phyloP scores from a whole-genome alignment of 2,113 vertebrate species.

The Suricata suricatta region DNA sequence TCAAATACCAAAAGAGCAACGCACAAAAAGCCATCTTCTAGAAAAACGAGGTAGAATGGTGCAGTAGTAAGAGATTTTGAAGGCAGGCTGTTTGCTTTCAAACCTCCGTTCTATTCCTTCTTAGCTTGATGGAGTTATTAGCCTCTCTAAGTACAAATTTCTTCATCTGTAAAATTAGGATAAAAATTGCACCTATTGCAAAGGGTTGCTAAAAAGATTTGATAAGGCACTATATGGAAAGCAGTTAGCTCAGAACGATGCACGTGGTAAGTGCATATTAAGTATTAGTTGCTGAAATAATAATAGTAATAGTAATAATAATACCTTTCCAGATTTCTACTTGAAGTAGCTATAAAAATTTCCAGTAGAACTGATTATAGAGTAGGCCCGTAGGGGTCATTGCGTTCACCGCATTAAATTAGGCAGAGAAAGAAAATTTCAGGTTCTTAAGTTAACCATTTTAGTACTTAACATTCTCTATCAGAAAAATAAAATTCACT shows the following conservation, averaged over 20 bases:
- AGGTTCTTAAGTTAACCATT: conserved; percentile 4
- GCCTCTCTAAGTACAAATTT: background rate
- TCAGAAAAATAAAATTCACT: conserved; percentile 38
- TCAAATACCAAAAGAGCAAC: background rate
- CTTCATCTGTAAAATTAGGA: conserved; percentile 37
- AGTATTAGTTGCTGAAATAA: background rate
- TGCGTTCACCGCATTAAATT: conserved; percentile 14
- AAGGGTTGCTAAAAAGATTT: background rate
- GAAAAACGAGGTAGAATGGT: background rate
- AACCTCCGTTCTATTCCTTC: background rate
- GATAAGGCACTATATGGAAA: background rate
- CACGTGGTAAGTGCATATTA: background rate
- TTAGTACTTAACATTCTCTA: background rate
- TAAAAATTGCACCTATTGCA: background rate
- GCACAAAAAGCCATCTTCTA: background rate
- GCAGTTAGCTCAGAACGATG: background rate
- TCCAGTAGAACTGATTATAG: background rate
- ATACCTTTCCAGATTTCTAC: conserved; percentile 1
- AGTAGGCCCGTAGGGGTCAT: background rate
- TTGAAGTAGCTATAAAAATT: background rate
- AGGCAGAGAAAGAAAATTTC: conserved; percentile 39
- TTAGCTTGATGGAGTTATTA: background rate
- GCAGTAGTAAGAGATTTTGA: background rate
- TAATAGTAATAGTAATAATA: background rate
- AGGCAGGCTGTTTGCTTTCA: background rate